phyloP scores from a whole-genome alignment of 2,797 vertebrate genomes.

The Macropus fuliginosus region DNA sequence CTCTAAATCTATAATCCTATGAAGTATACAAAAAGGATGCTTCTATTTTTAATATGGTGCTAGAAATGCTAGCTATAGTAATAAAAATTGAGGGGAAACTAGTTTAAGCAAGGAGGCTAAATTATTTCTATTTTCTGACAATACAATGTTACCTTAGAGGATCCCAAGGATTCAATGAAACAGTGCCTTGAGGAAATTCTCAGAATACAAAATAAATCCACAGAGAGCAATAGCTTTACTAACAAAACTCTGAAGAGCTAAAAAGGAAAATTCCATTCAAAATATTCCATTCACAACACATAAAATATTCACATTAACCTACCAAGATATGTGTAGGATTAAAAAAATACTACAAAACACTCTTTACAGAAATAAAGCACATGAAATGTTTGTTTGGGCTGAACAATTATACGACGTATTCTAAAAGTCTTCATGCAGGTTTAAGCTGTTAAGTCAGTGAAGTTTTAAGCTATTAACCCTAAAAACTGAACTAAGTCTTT shows the following conservation, averaged over 20 bases:
- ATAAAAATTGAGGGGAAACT: background rate
- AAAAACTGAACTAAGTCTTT: background rate
- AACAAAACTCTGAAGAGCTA: background rate
- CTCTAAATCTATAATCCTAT: background rate
- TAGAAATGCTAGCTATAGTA: background rate
- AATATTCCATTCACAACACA: background rate
- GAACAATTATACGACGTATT: no score
- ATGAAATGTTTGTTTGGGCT: no score
- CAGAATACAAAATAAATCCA: background rate
- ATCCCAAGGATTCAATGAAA: background rate
- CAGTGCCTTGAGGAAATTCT: background rate
- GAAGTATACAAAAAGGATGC: background rate
- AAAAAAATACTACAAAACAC: background rate
- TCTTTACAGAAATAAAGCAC: no score
- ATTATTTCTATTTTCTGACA: background rate
- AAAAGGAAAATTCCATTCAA: background rate
- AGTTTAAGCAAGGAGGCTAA: background rate
- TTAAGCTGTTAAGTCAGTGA: background rate
- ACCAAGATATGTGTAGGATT: background rate
- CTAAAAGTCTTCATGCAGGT: no score
- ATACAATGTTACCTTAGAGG: background rate
- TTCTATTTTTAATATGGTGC: background rate
- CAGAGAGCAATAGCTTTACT: background rate
- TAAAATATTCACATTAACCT: background rate
- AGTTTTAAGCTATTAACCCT: background rate